These are phyloP conservation scores for Zoanthus sociatus DNA, from an alignment of 92 coral and sea anemone species.

Conservation along the genomic window DNA sequence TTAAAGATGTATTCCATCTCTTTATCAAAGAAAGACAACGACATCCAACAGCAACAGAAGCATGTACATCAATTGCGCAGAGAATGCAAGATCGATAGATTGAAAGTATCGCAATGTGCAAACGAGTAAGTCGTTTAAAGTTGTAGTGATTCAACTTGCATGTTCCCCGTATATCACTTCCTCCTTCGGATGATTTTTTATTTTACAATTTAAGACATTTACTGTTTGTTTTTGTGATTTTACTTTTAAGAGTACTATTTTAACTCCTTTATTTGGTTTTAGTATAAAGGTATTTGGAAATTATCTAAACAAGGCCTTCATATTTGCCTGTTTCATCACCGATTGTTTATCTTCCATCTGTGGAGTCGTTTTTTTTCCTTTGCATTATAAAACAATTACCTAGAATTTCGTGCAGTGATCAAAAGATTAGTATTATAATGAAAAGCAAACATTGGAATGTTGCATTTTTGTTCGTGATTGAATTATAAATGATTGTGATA, in stretches of 20 bases:
- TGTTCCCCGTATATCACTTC: conserved; percentile 1
- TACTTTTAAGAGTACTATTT: neutral
- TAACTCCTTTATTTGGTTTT: neutral
- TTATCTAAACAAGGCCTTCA: conserved; percentile 1
- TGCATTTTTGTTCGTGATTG: conserved; percentile 17
- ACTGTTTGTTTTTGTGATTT: neutral
- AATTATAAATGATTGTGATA: neutral
- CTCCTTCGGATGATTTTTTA: neutral
- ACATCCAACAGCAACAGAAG: conserved; percentile 66
- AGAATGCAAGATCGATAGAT: conserved; percentile 61
- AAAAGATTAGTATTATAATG: neutral
- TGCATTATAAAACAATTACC: no score
- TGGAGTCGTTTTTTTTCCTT: neutral
- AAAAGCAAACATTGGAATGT: neutral
- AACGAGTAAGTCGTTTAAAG: conserved; percentile 62
- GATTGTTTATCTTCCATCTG: neutral
- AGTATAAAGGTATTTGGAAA: neutral
- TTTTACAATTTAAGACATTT: neutral
- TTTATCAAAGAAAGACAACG: conserved; percentile 62
- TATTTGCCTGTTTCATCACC: neutral
- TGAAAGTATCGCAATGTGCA: conserved; percentile 73
- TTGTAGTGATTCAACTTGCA: neutral
- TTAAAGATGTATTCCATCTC: conserved; percentile 54
- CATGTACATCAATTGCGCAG: conserved; percentile 65
- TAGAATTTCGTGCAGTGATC: neutral